Base-by-base conservation (phyloP, 2,113 vertebrate genomes). In the Zosterops japonicus region DNA sequence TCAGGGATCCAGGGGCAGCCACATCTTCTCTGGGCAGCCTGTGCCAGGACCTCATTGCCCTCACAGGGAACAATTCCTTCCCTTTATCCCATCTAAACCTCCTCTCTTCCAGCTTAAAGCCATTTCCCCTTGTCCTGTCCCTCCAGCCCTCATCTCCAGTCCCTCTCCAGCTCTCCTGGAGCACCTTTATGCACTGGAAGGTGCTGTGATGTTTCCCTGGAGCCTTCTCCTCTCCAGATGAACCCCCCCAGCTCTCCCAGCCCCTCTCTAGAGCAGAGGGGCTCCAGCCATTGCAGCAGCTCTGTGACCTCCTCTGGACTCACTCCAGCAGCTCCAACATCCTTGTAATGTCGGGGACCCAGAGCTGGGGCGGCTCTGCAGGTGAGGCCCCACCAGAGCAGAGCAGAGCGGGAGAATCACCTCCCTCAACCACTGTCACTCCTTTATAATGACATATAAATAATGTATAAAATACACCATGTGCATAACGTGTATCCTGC, bases 81-180 rank as follows among this genome's bases (percentile, higher is more conserved):
- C 50, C 44, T 36, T 0, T 19, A 33, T 36, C 15, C 22, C 18
- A 44, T 24, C 68, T 23, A 33, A 27, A 9, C 42, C 11, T 61
- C 5, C 23, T 25, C 12, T 65, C 9, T 36, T 31, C 6, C 59
- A 33, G 31, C 18, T 35, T 29, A 14, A 72, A 50, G 42, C 42
- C 59, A 36, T 65, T 49, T 22, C 42, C 12, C 13, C 0, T 0
- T 56, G 25, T 35, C 57, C 57, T 50, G 35, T 56, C 31, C 0
- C 17, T 42, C 25, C 25, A 31, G 2, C 5, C 49, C 5, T 35
- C 35, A 5, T 56, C 25, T 13, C 0, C 0, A 31, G 35, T 35
- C 57, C 42, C 9, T 36, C 31, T 72, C 35, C 86, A 57, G 14
- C 50, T 50, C 59, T 35, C 31, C 50, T 80, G 42, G 67, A 64